A percentile compares a stretch with the other conserved stretches of the same genome.
Evolutionary conservation across 2,797 vertebrate genomes (phyloP).

Genomic region (Enteromius viviparus): DNA sequence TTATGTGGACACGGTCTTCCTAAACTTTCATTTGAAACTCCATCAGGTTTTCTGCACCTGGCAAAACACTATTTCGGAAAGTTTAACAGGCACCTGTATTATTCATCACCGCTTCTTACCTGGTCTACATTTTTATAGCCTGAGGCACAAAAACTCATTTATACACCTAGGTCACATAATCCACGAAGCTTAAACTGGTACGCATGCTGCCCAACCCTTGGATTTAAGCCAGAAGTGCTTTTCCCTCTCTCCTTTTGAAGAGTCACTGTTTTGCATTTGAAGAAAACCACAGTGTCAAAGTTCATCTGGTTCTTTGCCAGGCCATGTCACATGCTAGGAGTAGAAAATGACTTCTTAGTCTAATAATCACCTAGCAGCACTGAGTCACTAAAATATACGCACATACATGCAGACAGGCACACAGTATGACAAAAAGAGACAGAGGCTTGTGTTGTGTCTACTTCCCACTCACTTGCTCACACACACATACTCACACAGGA

Average conservation of each 20-base stretch:
- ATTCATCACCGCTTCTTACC: conserved; percentile 24
- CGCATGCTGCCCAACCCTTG: conserved; percentile 29
- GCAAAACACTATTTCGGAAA: conserved; percentile 32
- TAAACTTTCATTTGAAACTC: conserved; percentile 10
- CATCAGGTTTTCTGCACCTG: conserved; percentile 38
- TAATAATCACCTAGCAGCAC: conserved; percentile 81
- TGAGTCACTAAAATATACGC: conserved; percentile 53
- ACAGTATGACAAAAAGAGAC: conserved; percentile 80
- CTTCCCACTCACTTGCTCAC: conserved; percentile 64
- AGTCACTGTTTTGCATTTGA: conserved; percentile 53
- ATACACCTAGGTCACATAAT: conserved; percentile 22
- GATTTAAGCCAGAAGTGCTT: conserved; percentile 27
- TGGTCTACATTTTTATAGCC: conserved; percentile 25
- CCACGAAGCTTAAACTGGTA: conserved; percentile 25
- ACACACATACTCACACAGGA: conserved; percentile 73
- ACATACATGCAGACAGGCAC: conserved; percentile 69
- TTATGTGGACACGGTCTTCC: background rate
- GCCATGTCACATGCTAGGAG: conserved; percentile 50
- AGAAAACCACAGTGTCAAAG: conserved; percentile 54
- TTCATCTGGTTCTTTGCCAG: conserved; percentile 71
- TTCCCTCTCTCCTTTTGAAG: conserved; percentile 31
- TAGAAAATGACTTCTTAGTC: conserved; percentile 71
- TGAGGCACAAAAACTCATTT: conserved; percentile 14
- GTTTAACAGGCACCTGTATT: conserved; percentile 41
- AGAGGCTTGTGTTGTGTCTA: conserved; percentile 51